A percentile compares a stretch with the other conserved stretches of the same genome.
Evolutionary conservation across 2,888 invertebrate genomes (phyloP).

Genomic region (Andrena hattorfiana): DNA sequence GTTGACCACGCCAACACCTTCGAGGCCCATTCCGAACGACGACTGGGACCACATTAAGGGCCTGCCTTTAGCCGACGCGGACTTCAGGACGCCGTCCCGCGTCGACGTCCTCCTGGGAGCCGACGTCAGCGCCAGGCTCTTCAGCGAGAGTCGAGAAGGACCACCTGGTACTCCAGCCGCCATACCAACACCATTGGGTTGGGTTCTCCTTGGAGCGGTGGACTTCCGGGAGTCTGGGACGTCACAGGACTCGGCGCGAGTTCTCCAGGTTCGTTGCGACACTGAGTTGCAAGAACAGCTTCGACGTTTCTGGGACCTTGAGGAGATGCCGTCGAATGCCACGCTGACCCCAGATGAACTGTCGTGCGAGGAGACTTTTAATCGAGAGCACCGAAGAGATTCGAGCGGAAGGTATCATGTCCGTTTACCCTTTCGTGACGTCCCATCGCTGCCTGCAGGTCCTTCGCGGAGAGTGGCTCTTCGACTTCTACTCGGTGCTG

Average conservation of each 20-base stretch:
- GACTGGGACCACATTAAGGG: too few species aligned
- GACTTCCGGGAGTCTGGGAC: background rate
- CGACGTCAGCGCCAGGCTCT: background rate
- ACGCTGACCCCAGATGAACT: background rate
- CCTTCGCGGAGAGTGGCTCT: background rate
- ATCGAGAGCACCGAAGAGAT: background rate
- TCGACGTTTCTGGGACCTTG: background rate
- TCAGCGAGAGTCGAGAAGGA: background rate
- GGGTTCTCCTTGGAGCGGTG: background rate
- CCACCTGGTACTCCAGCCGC: background rate
- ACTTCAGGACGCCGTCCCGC: background rate
- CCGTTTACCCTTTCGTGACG: background rate
- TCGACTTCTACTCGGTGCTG: background rate
- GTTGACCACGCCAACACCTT: too few species aligned
- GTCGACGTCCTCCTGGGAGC: background rate
- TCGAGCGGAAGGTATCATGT: background rate
- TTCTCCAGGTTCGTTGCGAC: background rate
- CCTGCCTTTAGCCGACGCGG: too few species aligned
- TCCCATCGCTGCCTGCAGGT: background rate
- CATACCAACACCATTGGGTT: background rate
- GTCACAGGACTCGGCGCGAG: background rate
- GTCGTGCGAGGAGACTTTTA: background rate
- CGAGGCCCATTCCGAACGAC: too few species aligned
- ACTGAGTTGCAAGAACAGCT: background rate
- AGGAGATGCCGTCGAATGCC: background rate